phyloP scores from a whole-genome alignment of 2,888 invertebrate genomes.

The Rhyacophila evoluta region DNA sequence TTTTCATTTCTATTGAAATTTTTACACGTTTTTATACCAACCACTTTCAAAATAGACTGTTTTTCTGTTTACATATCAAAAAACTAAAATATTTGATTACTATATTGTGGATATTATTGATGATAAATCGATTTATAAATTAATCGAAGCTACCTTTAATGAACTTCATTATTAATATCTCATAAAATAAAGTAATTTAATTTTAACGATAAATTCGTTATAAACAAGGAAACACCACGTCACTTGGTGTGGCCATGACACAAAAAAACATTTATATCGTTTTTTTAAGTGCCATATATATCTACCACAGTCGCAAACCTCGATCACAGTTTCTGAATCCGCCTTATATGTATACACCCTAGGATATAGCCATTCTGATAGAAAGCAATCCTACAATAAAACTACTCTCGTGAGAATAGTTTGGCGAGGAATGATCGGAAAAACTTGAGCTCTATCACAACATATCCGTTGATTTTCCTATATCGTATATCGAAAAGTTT shows the following conservation, averaged over 20 bases:
- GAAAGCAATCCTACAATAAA: constrained; percentile 13
- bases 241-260: background rate
- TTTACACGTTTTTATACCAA: too few relatives aligned
- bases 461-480: constrained; percentile 3
- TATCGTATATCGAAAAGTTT: constrained; percentile 14
- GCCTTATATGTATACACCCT: background rate
- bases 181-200: too few relatives aligned
- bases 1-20: too few relatives aligned
- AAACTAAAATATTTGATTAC: too few relatives aligned
- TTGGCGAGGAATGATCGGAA: constrained; percentile 22
- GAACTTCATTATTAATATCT: too few relatives aligned
- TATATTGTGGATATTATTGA: too few relatives aligned
- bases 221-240: too few relatives aligned
- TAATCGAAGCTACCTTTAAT: too few relatives aligned
- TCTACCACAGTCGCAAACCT: background rate
- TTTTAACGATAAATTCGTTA: too few relatives aligned
- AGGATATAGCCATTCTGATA: constrained; percentile 7
- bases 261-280: background rate
- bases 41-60: too few relatives aligned
- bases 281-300: background rate
- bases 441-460: constrained; percentile 22
- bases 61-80: too few relatives aligned
- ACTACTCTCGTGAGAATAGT: constrained; percentile 10
- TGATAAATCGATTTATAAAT: too few relatives aligned
- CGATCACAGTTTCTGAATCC: background rate